Conservation (phyloP, 2,888 invertebrate species). For the Cistogaster globosa region DNA sequence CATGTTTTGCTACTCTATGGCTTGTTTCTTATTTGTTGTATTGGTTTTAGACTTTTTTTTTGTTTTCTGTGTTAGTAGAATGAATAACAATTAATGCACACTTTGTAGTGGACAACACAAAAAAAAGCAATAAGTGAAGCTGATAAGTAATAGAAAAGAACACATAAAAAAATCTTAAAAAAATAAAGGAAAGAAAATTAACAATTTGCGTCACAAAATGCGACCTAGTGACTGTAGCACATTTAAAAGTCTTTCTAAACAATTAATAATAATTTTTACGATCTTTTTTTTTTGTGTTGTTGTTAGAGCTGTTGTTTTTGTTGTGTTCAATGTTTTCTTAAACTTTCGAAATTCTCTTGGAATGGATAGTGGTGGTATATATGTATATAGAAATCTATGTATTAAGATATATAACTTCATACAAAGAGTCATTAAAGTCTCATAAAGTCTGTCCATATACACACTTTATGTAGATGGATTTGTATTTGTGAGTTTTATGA, state of each 20-base stretch:
- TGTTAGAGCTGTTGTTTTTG: not conserved
- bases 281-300: not conserved
- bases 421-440: conserved; percentile 57
- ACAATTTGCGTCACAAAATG: conserved; percentile 82
- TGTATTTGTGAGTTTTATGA: conserved; percentile 46
- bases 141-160: conserved; percentile 36
- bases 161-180: conserved; percentile 44
- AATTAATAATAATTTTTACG: conserved; percentile 65
- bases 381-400: conserved; percentile 3
- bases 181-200: conserved; percentile 73
- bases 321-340: conserved; percentile 39
- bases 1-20: too few species aligned
- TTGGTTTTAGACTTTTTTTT: not conserved
- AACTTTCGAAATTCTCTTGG: conserved; percentile 58
- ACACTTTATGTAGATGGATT: not conserved
- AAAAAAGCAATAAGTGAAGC: not conserved
- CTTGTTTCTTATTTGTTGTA: not conserved
- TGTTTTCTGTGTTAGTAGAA: conserved; percentile 67
- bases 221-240: conserved; percentile 76
- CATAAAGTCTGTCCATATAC: conserved; percentile 41
- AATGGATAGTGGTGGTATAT: conserved; percentile 20
- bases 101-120: conserved; percentile 12
- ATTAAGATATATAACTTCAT: not conserved
- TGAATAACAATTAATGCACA: conserved; percentile 68
- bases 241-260: conserved; percentile 70